Conservation (phyloP, 2,888 invertebrate species). For the Tenthredo livida region DNA sequence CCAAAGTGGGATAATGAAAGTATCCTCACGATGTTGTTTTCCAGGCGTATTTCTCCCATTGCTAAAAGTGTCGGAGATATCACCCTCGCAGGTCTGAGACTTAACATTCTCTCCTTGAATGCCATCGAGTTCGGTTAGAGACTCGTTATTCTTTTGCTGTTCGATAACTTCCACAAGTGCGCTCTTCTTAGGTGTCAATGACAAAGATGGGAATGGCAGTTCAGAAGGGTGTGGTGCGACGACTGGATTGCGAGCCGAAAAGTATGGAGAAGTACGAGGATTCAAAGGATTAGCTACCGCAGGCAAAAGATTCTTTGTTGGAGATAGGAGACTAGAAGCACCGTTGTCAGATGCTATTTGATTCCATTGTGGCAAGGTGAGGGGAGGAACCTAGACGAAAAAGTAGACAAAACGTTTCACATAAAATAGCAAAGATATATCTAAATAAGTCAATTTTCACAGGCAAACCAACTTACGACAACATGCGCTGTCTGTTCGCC, state of each 20-base stretch:
- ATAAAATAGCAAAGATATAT: not conserved
- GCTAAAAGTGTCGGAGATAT: slow-evolving; percentile 53
- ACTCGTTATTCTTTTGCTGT: slow-evolving; percentile 4
- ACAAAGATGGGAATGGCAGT: slow-evolving; percentile 73
- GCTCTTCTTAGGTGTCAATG: slow-evolving; percentile 70
- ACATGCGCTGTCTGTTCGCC: slow-evolving; percentile 68
- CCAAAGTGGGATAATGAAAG: not conserved
- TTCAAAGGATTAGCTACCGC: slow-evolving; percentile 74
- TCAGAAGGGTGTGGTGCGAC: slow-evolving; percentile 76
- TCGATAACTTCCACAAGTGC: slow-evolving; percentile 29
- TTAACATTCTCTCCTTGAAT: slow-evolving; percentile 52
- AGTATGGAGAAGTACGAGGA: slow-evolving; percentile 73
- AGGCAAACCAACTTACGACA: slow-evolving; percentile 63
- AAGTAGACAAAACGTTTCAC: slow-evolving; percentile 7
- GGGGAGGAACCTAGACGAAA: slow-evolving; percentile 68
- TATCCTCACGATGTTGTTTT: slow-evolving; percentile 58
- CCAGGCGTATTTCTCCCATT: slow-evolving; percentile 55
- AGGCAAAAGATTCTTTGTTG: slow-evolving; percentile 72
- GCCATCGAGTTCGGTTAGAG: slow-evolving; percentile 42
- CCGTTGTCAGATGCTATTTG: slow-evolving; percentile 65
- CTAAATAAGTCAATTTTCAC: not conserved
- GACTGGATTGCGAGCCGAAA: slow-evolving; percentile 66
- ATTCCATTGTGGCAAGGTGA: slow-evolving; percentile 71
- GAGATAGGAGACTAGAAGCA: slow-evolving; percentile 70
- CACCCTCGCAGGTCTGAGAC: slow-evolving; percentile 53